These are phyloP conservation scores for Toxonevra muliebris DNA, from an alignment of 2,888 invertebrate species.

Conservation along the genomic window DNA sequence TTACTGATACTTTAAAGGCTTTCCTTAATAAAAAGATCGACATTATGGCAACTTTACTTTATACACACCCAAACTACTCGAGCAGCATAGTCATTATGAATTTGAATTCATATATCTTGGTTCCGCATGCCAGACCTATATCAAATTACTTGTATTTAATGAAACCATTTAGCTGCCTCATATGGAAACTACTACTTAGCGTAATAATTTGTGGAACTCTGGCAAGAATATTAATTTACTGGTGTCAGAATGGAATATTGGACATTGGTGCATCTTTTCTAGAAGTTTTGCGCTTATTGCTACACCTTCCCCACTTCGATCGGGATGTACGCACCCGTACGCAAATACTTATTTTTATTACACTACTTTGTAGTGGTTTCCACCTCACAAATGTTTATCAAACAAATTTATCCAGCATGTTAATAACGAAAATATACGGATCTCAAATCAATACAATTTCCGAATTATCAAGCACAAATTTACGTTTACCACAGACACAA, in stretches of 20 bases:
- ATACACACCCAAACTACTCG: slow-evolving; percentile 37
- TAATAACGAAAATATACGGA: slow-evolving; percentile 46
- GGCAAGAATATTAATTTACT: background rate
- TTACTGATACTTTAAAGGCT: slow-evolving; percentile 14
- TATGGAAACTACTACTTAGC: slow-evolving; percentile 31
- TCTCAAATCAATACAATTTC: slow-evolving; percentile 43
- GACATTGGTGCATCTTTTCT: slow-evolving; percentile 10
- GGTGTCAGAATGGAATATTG: background rate
- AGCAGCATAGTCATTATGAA: slow-evolving; percentile 43
- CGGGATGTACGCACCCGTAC: slow-evolving; percentile 16
- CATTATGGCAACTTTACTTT: slow-evolving; percentile 43
- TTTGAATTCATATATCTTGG: slow-evolving; percentile 41
- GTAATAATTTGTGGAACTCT: background rate
- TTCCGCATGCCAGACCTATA: slow-evolving; percentile 42
- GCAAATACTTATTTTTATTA: slow-evolving; percentile 34
- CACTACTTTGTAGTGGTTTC: slow-evolving; percentile 38
- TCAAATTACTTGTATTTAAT: slow-evolving; percentile 42
- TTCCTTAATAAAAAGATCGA: slow-evolving; percentile 40
- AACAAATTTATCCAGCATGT: slow-evolving; percentile 46
- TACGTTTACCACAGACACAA: slow-evolving; percentile 38
- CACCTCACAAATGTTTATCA: slow-evolving; percentile 47
- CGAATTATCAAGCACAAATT: slow-evolving; percentile 43
- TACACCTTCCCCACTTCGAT: slow-evolving; percentile 31
- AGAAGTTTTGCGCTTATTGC: slow-evolving; percentile 30
- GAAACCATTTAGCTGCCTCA: slow-evolving; percentile 35